These are phyloP conservation scores for Cromileptes altivelis DNA, from an alignment of 2,113 vertebrate species.

Conservation along the genomic window DNA sequence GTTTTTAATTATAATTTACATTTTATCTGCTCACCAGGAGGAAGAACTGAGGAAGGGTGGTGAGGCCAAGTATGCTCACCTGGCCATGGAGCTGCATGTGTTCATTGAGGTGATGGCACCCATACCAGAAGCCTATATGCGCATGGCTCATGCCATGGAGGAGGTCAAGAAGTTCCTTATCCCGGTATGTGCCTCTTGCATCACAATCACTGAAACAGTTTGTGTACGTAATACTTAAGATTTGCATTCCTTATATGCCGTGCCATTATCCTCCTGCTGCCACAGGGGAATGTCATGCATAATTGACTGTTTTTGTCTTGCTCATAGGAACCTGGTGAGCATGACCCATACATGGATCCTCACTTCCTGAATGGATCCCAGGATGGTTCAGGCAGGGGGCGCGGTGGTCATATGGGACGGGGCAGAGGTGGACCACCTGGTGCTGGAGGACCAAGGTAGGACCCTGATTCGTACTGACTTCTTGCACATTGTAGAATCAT, in stretches of 20 bases:
- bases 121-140: slow-evolving; percentile 94
- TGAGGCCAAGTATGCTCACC: slow-evolving; percentile 95
- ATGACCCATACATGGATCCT: slow-evolving; percentile 94
- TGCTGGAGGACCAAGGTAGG: slow-evolving; percentile 89
- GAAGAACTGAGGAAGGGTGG: slow-evolving; percentile 95
- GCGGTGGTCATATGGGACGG: slow-evolving; percentile 88
- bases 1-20: background rate
- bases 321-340: slow-evolving; percentile 90
- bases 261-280: background rate
- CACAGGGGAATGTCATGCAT: background rate
- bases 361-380: slow-evolving; percentile 95
- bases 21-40: slow-evolving; percentile 82
- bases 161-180: slow-evolving; percentile 98
- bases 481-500: background rate
- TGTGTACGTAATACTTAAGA: background rate
- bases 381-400: slow-evolving; percentile 86
- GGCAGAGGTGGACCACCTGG: slow-evolving; percentile 93
- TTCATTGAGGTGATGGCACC: slow-evolving; percentile 97
- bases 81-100: slow-evolving; percentile 96
- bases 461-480: rapidly evolving
- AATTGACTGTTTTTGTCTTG: background rate
- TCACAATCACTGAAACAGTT: background rate
- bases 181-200: slow-evolving; percentile 85
- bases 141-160: slow-evolving; percentile 99
- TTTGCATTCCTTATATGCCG: background rate